Evolutionary conservation across 2,888 invertebrate species (phyloP), one percentile per base, ranked within the genome.

Genomic region (Spilarctia lutea): DNA sequence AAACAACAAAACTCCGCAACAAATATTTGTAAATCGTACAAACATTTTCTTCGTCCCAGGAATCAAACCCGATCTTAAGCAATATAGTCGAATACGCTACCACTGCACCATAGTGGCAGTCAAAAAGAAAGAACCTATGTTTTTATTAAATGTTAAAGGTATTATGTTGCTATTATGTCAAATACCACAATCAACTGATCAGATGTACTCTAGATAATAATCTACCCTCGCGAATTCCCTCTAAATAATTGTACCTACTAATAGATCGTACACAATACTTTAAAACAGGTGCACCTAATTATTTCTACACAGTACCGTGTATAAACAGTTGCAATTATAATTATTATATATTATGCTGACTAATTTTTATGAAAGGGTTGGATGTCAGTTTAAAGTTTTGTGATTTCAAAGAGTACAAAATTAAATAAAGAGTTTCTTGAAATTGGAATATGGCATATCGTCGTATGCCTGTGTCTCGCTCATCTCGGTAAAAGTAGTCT

Each of bases 181-280:
- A n/a, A 27, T 27, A 27, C 27, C 60, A 60, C 60, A 60, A 60
- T 27, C n/a, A 27, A 60, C 16, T 67, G 18, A 8, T 30, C 67
- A 67, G 45, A 45, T 30, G 68, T 45, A 30, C 30, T 24, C 18
- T 6, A 67, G 68, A 68, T 68, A 18, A 30, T 45, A 45, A 68
- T 45, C 68, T 68, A 68, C 68, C 68, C 68, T 68, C 68, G 68
- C 68, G 11, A 42, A 42, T 7, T 68, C 42, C 11, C 27, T 20
- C 30, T 3, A 27, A 68, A 27, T 68, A 45, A 68, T 68, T 30
- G 45, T 30, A n/a, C n/a, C n/a, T n/a, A 45, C 10, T 35, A 27
- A 67, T 45, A 30, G 11, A 27, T 68, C 7, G 8, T 39, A 39
- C 39, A 68, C 45, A 68, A 45, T 68, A 0, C 68, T 30, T 8